A percentile compares a stretch with the other conserved stretches of the same genome.
phyloP scores from a whole-genome alignment of 2,113 vertebrate species.

The Anguilla rostrata region DNA sequence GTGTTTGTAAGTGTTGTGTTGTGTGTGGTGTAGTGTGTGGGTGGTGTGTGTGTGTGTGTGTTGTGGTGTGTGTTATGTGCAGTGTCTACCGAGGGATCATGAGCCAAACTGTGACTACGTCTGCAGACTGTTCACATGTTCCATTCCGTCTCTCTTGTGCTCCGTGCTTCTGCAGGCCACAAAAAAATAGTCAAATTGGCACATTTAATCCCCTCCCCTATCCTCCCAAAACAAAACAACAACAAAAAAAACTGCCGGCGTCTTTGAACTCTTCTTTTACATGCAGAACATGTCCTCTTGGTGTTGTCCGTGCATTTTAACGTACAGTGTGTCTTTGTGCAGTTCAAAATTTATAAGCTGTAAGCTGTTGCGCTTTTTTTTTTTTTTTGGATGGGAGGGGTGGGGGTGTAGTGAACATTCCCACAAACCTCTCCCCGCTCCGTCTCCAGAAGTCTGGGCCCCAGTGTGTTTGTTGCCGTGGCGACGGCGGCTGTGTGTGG shows the following conservation, averaged over 20 bases:
- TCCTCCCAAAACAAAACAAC: background rate
- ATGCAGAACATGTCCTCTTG: background rate
- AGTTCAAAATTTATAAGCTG: conserved; percentile 39
- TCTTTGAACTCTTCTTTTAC: background rate
- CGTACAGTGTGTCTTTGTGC: conserved; percentile 11
- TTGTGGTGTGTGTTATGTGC: background rate
- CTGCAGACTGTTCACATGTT: too few relatives aligned
- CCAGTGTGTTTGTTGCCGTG: conserved; percentile 69
- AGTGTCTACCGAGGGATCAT: too few relatives aligned
- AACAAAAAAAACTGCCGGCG: too few relatives aligned
- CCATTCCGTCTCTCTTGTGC: too few relatives aligned
- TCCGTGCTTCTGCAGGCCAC: background rate
- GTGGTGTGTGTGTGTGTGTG: too few relatives aligned
- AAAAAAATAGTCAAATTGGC: background rate
- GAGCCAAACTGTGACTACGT: too few relatives aligned
- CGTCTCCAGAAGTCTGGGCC: conserved; percentile 55
- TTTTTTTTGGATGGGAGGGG: too few relatives aligned
- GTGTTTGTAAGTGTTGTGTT: background rate
- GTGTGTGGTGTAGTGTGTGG: background rate
- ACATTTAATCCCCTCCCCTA: background rate
- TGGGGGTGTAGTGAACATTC: conserved; percentile 52
- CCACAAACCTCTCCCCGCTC: conserved; percentile 62
- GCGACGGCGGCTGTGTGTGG: conserved; percentile 66
- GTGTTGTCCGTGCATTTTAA: background rate
- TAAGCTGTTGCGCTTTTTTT: conserved; percentile 48